Base-by-base conservation (phyloP, 2,888 invertebrate genomes). In the Phanerotoma sp. region DNA sequence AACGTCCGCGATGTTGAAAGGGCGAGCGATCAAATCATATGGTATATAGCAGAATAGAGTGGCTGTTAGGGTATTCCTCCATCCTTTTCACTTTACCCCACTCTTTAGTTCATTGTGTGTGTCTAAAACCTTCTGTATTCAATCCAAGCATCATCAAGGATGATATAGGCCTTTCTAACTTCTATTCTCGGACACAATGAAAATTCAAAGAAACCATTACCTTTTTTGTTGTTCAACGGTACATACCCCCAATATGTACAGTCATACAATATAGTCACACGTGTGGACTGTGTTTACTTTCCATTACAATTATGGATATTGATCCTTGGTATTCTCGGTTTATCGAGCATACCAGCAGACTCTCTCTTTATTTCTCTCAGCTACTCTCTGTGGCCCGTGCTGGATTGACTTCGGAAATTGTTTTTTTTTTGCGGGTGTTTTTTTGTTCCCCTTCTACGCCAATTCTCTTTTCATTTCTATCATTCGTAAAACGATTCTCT, bases 301-400 rank as follows among this genome's bases (percentile, higher is more conserved):
- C 38, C 49, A 50, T 50, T 50, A 50, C 50, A 54, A 54, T 54
- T 54, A 54, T 45, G 45, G 54, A 54, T 54, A 54, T 50, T 56
- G 56, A 45, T 49, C 49, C 40, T 50, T 35, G 18, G 45, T 25
- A 41, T 22, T 42, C 32, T 32, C 40, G 32, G 30, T 47, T 48
- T 46, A 48, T 47, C 51, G 30, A 25, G 51, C 20, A 28, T 16
- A 22, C 42, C 44, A 35, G 21, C 30, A 30, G 46, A n/a, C n/a
- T n/a, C n/a, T n/a, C n/a, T n/a, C n/a, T n/a, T n/a, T n/a, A n/a
- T n/a, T n/a, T n/a, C n/a, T n/a, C n/a, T n/a, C n/a, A n/a, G n/a
- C n/a, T 38, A 45, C 5, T 7, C 46, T 44, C 37, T 35, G 42
- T 25, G 54, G 49, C 30, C 48, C 28, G 18, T 28, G 45, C 49